Percentiles rank a stretch among this genome's conserved stretches.
Evolutionary conservation across 1,140 invertebrate genomes (phyloP).

Genomic region (Drosophila leontia): DNA sequence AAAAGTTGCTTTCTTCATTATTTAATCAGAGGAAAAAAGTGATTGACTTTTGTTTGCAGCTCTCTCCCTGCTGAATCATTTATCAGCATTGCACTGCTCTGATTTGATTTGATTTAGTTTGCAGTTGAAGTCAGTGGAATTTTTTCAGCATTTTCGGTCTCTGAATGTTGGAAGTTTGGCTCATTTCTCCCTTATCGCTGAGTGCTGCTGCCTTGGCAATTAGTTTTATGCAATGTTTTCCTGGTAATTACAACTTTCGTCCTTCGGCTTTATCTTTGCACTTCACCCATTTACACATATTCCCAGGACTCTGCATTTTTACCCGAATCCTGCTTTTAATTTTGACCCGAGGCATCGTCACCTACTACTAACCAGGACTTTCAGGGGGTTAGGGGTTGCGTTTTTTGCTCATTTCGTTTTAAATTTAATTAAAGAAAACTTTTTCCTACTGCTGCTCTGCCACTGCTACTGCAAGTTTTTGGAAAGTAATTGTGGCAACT

Average conservation of each 20-base stretch:
- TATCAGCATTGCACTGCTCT: constrained; percentile 52
- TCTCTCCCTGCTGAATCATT: constrained; percentile 36
- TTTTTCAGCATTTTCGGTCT: not conserved
- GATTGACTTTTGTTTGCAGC: constrained; percentile 21
- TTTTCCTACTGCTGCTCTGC: constrained; percentile 51
- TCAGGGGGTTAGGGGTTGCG: constrained; percentile 6
- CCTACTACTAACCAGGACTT: constrained; percentile 42
- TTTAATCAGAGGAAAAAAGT: constrained; percentile 14
- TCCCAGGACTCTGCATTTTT: constrained; percentile 9
- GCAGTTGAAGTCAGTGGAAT: not conserved
- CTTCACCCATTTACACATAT: constrained; percentile 47
- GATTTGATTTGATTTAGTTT: constrained; percentile 41
- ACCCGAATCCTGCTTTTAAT: constrained; percentile 7
- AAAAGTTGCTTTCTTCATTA: constrained; percentile 11
- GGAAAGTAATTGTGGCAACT: constrained; percentile 79
- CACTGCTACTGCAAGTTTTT: constrained; percentile 62
- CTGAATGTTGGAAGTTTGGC: constrained; percentile 5
- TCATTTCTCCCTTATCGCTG: constrained; percentile 15
- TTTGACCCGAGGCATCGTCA: constrained; percentile 36
- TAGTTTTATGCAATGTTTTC: constrained; percentile 51
- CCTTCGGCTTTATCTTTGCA: constrained; percentile 40
- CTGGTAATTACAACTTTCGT: constrained; percentile 53
- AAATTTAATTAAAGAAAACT: constrained; percentile 82
- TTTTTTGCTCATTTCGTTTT: constrained; percentile 69
- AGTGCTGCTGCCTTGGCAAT: constrained; percentile 24